Conservation (phyloP, 2,797 vertebrate species). For the Nannoperca australis region DNA sequence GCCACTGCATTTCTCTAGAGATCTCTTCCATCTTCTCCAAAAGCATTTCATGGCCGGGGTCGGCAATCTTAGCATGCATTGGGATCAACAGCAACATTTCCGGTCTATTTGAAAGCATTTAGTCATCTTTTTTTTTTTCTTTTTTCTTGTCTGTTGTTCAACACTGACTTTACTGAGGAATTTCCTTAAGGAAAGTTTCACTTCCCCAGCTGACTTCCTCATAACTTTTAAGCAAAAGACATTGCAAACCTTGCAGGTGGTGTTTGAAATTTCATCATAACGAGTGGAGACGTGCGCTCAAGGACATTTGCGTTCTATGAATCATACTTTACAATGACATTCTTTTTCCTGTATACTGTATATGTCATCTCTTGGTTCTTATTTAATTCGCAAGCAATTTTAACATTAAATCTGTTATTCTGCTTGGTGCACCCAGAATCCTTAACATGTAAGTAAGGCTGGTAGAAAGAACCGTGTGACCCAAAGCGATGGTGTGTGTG, state of each 20-base stretch:
- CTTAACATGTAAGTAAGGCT: neutral
- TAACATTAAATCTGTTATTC: neutral
- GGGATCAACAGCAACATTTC: constrained; percentile 5
- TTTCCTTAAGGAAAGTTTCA: neutral
- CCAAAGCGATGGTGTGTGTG: neutral
- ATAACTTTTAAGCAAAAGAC: neutral
- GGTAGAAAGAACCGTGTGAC: neutral
- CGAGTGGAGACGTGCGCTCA: neutral
- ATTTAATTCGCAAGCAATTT: neutral
- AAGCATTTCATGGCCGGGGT: neutral
- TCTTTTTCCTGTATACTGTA: neutral
- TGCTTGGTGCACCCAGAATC: neutral
- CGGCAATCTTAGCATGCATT: neutral
- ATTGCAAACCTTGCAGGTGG: neutral
- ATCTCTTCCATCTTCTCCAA: neutral
- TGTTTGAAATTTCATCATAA: constrained; percentile 18
- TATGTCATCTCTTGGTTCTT: neutral
- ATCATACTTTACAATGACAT: neutral
- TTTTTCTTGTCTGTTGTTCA: constrained; percentile 5
- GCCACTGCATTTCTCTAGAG: neutral
- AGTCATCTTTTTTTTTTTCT: neutral
- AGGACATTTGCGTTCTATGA: neutral
- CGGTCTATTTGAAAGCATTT: neutral
- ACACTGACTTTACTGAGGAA: neutral
- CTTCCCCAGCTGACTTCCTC: neutral